Evolutionary conservation across 2,797 vertebrate species (phyloP), one percentile per base, ranked within the genome.

Genomic region (Sebastolobus altivelis): DNA sequence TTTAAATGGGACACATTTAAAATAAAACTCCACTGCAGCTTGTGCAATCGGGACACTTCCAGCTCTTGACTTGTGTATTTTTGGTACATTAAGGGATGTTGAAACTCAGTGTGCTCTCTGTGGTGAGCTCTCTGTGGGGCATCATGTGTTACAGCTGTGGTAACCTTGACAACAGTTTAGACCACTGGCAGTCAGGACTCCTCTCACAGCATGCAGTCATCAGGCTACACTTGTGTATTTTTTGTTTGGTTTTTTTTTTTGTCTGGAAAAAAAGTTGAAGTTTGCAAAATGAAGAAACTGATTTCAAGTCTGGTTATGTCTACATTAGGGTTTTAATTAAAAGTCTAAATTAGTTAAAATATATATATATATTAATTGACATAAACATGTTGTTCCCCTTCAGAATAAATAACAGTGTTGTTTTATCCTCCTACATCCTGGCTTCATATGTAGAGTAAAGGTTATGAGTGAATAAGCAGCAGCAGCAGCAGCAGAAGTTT

Each of bases 91-190:
- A 37, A 62, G 69, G 46, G 62, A 56, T 29, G 65, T 25, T 74
- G 69, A 58, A 25, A 8, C 25, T 67, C 33, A 20, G 1, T 11
- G 33, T 58, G 56, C 70, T 70, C 66, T 72, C 76, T 55, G 75
- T 69, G 60, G 56, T 68, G 76, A 58, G 56, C 67, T 70, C 66
- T 72, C 75, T 55, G 77, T 55, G 61, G 85, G 80, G 75, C 87
- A 84, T 90, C 86, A 80, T 71, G 73, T 72, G 79, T 67, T 92
- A 63, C 87, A 83, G 90, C 91, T 87, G 85, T 78, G 81, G 94
- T 95, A 93, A 94, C 94, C 95, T 90, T 93, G 94, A 93, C 94
- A 95, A 95, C 94, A 72, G 81, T 79, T 18, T 46, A 60, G 88
- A 88, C 85, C 72, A 60, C 74, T 43, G 84, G 81, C 87, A 82